Evolutionary conservation across 2,888 invertebrate species (phyloP).

Genomic region (Polietes domitor): DNA sequence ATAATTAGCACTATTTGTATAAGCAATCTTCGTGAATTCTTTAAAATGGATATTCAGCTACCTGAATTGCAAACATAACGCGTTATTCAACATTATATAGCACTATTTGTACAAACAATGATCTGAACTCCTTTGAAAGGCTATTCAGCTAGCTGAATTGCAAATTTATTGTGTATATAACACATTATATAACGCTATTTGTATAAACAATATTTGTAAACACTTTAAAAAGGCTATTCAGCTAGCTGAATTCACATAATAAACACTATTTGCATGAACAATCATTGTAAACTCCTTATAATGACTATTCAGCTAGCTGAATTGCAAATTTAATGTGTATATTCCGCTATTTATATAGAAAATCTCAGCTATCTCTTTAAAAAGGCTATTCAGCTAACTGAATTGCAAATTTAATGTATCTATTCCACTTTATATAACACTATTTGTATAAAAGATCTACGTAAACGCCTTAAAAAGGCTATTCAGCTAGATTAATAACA

Average conservation of each 20-base stretch:
- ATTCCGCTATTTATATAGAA: not conserved
- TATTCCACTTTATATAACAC: no score
- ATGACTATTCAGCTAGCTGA: constrained; percentile 17
- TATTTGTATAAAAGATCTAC: no score
- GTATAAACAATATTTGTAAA: not conserved
- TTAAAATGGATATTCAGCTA: constrained; percentile 27
- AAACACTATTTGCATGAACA: not conserved
- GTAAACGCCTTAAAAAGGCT: not conserved
- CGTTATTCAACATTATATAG: no score
- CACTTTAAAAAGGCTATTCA: not conserved
- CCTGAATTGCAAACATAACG: no score
- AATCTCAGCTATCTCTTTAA: no score
- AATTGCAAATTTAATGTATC: not conserved
- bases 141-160: constrained; percentile 29
- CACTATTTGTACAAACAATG: not conserved
- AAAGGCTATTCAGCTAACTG: constrained; percentile 9
- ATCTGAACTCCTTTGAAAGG: not conserved
- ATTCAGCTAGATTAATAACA: constrained; percentile 23
- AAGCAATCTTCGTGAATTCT: not conserved
- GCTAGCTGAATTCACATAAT: constrained; percentile 6
- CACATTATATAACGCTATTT: not conserved
- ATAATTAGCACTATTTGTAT: not conserved
- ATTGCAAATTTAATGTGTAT: not conserved
- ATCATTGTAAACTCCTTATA: not conserved
- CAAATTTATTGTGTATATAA: no score